These are phyloP conservation scores for Gallirallus australis DNA, from an alignment of 2,797 vertebrate genomes.

Conservation along the genomic window DNA sequence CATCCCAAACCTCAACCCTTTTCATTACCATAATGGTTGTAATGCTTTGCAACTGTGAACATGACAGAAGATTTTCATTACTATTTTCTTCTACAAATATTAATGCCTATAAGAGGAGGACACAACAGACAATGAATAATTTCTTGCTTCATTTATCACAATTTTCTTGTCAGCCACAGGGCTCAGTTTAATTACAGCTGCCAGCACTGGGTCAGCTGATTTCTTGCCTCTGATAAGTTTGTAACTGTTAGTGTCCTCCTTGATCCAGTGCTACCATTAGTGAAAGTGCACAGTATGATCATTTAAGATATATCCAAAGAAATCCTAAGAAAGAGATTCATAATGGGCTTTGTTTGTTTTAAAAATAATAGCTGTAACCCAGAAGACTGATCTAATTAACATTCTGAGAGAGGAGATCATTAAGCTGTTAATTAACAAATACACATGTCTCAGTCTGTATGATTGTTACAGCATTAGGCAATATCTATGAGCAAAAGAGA, in stretches of 20 bases:
- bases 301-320: not conserved
- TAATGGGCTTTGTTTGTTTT: not conserved
- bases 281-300: not conserved
- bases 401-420: not conserved
- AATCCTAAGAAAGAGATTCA: not conserved
- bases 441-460: not conserved
- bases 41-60: not conserved
- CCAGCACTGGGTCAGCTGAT: not conserved
- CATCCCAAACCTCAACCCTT: not conserved
- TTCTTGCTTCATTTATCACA: not conserved
- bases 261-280: not conserved
- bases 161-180: not conserved
- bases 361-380: not conserved
- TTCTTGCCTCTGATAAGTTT: not conserved
- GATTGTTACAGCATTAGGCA: not conserved
- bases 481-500: not conserved
- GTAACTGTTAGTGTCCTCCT: not conserved
- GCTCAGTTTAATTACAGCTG: constrained; percentile 8
- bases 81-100: not conserved
- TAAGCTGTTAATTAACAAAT: constrained; percentile 37
- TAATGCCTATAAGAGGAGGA: not conserved
- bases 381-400: not conserved
- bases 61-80: not conserved
- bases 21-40: not conserved
- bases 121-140: not conserved